Evolutionary conservation across 2,888 invertebrate genomes (phyloP).

Genomic region (Erannis defoliaria): DNA sequence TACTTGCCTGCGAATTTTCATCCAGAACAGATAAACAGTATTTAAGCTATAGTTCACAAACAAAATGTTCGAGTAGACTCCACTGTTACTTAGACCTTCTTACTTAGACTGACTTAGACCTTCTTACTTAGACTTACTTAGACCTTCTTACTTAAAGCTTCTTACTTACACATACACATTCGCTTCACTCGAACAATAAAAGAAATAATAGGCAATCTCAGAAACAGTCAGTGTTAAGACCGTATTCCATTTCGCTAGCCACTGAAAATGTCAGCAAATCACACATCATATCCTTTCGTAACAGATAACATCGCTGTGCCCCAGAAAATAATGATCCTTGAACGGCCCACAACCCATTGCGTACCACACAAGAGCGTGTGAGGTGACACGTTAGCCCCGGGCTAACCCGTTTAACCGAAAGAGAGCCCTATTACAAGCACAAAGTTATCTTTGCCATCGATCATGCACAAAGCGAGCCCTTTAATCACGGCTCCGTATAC

Average conservation of each 20-base stretch:
- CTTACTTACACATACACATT: too few relatives aligned
- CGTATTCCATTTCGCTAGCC: background rate
- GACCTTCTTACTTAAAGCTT: too few relatives aligned
- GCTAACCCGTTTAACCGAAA: slow-evolving; percentile 77
- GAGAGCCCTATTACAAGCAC: slow-evolving; percentile 62
- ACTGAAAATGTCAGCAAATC: slow-evolving; percentile 13
- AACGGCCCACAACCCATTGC: slow-evolving; percentile 43
- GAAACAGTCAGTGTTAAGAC: background rate
- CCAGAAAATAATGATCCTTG: slow-evolving; percentile 38
- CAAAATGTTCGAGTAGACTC: too few relatives aligned
- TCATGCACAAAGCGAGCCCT: slow-evolving; percentile 71
- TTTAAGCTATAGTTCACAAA: too few relatives aligned
- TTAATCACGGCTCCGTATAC: slow-evolving; percentile 25
- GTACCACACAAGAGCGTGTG: slow-evolving; percentile 54
- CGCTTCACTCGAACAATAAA: background rate
- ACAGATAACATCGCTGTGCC: slow-evolving; percentile 37
- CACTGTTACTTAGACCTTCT: too few relatives aligned
- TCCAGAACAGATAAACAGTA: too few relatives aligned
- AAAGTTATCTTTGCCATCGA: slow-evolving; percentile 80
- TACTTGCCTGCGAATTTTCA: too few relatives aligned
- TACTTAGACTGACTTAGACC: too few relatives aligned
- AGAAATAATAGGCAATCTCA: background rate
- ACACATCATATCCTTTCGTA: slow-evolving; percentile 10
- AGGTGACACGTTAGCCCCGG: slow-evolving; percentile 68
- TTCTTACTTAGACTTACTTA: too few relatives aligned